Evolutionary conservation across 2,797 vertebrate genomes (phyloP), one percentile per base, ranked within the genome.

Genomic region (Pyrocephalus nanus): DNA sequence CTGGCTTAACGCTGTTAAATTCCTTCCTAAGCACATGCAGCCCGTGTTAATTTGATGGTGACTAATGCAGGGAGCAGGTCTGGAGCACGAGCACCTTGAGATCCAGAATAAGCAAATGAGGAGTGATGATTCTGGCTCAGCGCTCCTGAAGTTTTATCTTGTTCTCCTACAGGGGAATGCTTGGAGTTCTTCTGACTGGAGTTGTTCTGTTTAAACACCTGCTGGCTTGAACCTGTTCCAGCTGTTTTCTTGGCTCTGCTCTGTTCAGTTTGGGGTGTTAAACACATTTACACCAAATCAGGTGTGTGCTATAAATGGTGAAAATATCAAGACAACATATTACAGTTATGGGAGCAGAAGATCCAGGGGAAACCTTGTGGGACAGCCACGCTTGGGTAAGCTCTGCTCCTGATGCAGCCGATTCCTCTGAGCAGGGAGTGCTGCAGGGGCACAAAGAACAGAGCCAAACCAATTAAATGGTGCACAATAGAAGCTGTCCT

Each of bases 301-400:
- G 13, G 27, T 30, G 22, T 75, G 51, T 65, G 47, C 11, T 64
- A 3, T 57, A 64, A 80, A 15, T 25, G 26, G 32, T 90, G 42
- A 45, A 71, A 69, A 65, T 43, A 45, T 12, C 51, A 58, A n/a
- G 30, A 15, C 1, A 0, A 15, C 1, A 0, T 20, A 11, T 77
- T 86, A 23, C 2, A 40, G n/a, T 43, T 74, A 2, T 0, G 5
- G 16, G 65, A 88, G 61, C 30, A 77, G 66, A 53, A 74, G 55
- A 45, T 7, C 21, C 3, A n/a, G n/a, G 54, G 9, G 45, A 48
- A 55, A 19, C n/a, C 4, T 50, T 47, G 38, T 1, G 6, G 47
- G 67, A 54, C 47, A 34, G 10, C 9, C 4, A 4, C 16, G 1
- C 30, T 10, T 29, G 8, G 64, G 6, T 48, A 40, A 67, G 20